A percentile compares a stretch with the other conserved stretches of the same genome.
Evolutionary conservation across 2,888 invertebrate genomes (phyloP).

Genomic region (Reticulitermes lucifugus): DNA sequence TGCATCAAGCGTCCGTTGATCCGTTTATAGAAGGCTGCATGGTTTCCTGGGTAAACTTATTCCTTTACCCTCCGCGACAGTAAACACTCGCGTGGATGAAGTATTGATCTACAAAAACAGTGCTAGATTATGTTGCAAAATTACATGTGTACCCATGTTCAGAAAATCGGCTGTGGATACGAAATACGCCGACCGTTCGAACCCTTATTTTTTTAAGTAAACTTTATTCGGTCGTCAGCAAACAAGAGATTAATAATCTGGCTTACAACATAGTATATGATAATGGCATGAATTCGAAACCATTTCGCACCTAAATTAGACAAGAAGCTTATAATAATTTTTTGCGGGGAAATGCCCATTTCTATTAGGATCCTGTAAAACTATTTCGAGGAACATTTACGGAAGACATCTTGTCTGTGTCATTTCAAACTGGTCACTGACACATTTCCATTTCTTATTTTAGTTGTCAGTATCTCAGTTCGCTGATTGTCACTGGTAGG

Average conservation of each 20-base stretch:
- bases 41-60: neutral
- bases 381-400: too few relatives aligned
- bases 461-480: too few relatives aligned
- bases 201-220: neutral
- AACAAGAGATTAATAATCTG: neutral
- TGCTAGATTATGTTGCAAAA: neutral
- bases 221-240: neutral
- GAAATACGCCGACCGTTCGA: neutral
- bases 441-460: too few relatives aligned
- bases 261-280: too few relatives aligned
- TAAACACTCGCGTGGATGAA: neutral
- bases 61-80: neutral
- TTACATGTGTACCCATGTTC: neutral
- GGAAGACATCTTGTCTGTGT: too few relatives aligned
- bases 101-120: slow-evolving; percentile 9
- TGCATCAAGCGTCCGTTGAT: neutral
- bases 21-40: slow-evolving; percentile 4
- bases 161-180: neutral
- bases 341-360: too few relatives aligned
- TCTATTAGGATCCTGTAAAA: too few relatives aligned
- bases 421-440: too few relatives aligned
- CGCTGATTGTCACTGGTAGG: too few relatives aligned
- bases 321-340: too few relatives aligned
- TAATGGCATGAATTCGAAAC: neutral
- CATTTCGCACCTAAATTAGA: too few relatives aligned